Percentiles rank a stretch among this genome's conserved stretches.
phyloP scores from a whole-genome alignment of 1,140 invertebrate genomes.

The Rhopalosiphum maidis region DNA sequence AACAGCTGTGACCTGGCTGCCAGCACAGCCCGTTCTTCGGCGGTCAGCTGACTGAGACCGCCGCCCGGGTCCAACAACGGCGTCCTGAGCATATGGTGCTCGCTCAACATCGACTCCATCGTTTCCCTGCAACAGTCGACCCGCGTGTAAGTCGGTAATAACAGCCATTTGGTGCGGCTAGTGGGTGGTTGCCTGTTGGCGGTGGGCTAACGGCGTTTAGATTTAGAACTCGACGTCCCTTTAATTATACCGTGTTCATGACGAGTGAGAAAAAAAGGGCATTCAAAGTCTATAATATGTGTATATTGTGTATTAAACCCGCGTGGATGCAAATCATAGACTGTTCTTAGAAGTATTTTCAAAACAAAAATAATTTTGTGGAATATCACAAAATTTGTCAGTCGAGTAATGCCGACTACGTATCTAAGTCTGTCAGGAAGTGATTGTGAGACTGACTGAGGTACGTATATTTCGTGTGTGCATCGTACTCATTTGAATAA shows the following conservation, averaged over 20 bases:
- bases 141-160: background rate
- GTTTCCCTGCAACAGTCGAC: constrained; percentile 68
- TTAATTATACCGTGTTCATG: background rate
- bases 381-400: too few relatives aligned
- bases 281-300: background rate
- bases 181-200: background rate
- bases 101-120: constrained; percentile 72
- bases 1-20: constrained; percentile 66
- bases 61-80: constrained; percentile 66
- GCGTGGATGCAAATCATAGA: background rate
- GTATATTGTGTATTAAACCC: too few relatives aligned
- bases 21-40: constrained; percentile 70
- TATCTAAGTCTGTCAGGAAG: background rate
- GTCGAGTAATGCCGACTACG: background rate
- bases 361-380: background rate
- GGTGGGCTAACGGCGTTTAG: too few relatives aligned
- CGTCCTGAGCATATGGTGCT: constrained; percentile 70
- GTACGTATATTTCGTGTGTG: background rate
- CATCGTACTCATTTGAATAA: background rate
- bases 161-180: background rate
- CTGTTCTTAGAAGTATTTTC: background rate
- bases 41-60: constrained; percentile 66
- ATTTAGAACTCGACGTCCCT: background rate
- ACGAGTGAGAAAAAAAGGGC: background rate
- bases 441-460: background rate